Evolutionary conservation across 1,140 invertebrate species (phyloP), one percentile per base, ranked within the genome.

Genomic region (Calliphora vicina): DNA sequence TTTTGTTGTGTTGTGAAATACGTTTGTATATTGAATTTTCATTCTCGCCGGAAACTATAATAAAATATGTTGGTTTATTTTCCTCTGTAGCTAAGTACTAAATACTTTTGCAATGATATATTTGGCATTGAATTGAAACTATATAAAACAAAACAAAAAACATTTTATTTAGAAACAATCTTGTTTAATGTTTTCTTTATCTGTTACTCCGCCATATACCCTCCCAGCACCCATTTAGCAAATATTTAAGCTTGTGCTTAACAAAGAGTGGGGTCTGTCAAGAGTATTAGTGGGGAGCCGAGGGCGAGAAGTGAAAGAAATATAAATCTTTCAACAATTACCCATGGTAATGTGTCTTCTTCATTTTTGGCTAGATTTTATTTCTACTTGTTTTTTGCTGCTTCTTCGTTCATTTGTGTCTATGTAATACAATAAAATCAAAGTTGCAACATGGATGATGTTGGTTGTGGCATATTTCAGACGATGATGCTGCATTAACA

Each of bases 281-380:
- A 35, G 4, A 1, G 35, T 5, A 2, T 5, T 35, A 15, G 71
- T 73, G 25, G 71, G 61, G 20, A 9, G 1, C 17, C n/a, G 17
- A 71, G 17, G 9, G 61, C 25, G 10, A 20, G n/a, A 25, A 73
- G 71, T 73, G 20, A 10, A 12, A 43, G 42, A 43, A 71, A 71
- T 23, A 73, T 73, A 73, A 73, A 73, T 73, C 71, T 25, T 27
- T 73, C 71, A 73, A 73, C 71, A 73, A 73, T 73, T 73, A 26
- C 71, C 71, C 23, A 27, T 27, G 26, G 13, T 27, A 73, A 73
- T 73, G 71, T 73, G 20, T 74, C 72, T 74, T 74, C 72, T 74
- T 74, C 72, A 73, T 23, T 23, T 20, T 73, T 27, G 25, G 13
- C 26, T 27, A 27, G 25, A 6, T 13, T 26, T 25, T 73, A 6